Base-by-base conservation (phyloP, 1,140 invertebrate genomes). In the Scylla paramamosain region DNA sequence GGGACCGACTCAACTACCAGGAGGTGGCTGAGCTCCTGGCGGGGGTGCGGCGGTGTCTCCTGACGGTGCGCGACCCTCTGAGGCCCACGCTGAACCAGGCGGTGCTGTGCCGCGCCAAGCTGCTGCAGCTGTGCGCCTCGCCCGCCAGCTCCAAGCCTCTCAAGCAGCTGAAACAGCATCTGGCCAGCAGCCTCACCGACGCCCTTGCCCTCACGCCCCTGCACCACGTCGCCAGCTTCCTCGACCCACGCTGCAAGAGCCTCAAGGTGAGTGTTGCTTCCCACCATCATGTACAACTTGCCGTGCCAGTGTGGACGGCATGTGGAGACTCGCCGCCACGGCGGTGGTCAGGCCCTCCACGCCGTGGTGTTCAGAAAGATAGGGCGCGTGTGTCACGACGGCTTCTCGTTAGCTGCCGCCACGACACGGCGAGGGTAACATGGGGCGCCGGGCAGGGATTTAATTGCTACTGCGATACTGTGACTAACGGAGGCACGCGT, bases 191-290 rank as follows among this genome's bases (percentile, higher is more conserved):
- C 91, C 89, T 96, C n/a, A 92, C 94, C 46, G 93, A 95, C 20
- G 95, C 95, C n/a, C 95, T 96, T 20, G 89, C 91, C 32, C 95
- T 95, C 90, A 95, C 96, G 67, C 95, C 95, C 20, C 95, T 96
- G 29, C 96, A 96, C 91, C 96, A 95, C 31, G 96, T 96, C 39
- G 96, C 96, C 91, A 96, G 95, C 48, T 96, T 96, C 93, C 95
- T 96, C 20, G 96, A 96, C 82, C 96, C 96, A 4, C 90, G 96
- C 31, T 96, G 93, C 93, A 96, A 96, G 86, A 95, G 95, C 86
- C 92, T 96, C 10, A 96, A 96, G 96, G 96, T 96, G 25, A 91
- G 96, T 91, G 7, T 20, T 25, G 28, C n/a, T 3, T 12, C 7
- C n/a, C 39, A 0, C 6, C 45, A 25, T n/a, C 1, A 29, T 39